phyloP scores from a whole-genome alignment of 2,888 invertebrate genomes.

The Fissipunctia ypsillon region DNA sequence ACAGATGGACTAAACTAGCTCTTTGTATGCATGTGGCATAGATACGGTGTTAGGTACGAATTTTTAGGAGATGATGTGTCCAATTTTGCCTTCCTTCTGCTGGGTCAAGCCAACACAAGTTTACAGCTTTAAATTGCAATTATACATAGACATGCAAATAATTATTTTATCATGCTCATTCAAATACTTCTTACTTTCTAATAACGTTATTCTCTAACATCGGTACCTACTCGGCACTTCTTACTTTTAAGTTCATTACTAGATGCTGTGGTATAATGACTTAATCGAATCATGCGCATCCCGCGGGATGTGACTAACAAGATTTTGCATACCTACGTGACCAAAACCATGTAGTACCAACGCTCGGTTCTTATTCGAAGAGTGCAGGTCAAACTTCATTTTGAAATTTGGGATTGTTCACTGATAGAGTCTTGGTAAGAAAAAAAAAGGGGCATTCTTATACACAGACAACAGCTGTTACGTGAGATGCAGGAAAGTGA shows the following conservation, averaged over 20 bases:
- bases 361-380: not conserved
- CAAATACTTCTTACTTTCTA: not conserved
- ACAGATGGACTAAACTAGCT: constrained; percentile 11
- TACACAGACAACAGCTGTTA: not conserved
- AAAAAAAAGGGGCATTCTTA: too few relatives aligned
- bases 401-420: not conserved
- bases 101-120: too few relatives aligned
- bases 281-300: not conserved
- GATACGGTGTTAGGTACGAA: not conserved
- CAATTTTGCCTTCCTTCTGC: not conserved
- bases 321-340: constrained; percentile 33
- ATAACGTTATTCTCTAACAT: not conserved
- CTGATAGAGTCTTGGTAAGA: not conserved
- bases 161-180: not conserved
- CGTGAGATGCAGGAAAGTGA: constrained; percentile 3
- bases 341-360: constrained; percentile 1
- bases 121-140: too few relatives aligned
- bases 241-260: not conserved
- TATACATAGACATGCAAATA: too few relatives aligned
- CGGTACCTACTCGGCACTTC: not conserved
- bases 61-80: not conserved
- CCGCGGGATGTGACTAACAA: not conserved
- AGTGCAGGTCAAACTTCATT: not conserved
- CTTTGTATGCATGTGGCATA: constrained; percentile 28
- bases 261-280: not conserved